Evolutionary conservation across 2,888 invertebrate genomes (phyloP), one percentile per base, ranked within the genome.

Genomic region (Lycocerus yunnanus): DNA sequence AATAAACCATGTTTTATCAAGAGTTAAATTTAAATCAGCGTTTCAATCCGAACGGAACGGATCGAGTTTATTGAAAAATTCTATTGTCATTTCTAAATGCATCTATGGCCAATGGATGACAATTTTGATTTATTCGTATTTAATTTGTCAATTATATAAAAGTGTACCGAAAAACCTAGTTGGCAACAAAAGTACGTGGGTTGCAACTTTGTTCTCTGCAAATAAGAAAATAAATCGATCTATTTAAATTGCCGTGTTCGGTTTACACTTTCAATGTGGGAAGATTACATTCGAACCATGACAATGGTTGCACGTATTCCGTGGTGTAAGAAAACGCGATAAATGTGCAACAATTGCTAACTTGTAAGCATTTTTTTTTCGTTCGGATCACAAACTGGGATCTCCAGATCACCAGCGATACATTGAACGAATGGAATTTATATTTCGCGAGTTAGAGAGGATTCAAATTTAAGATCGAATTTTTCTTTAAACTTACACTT

Each of bases 261-360:
- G 79, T 80, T 81, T 80, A 79, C 80, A 81, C 81, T 79, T 79
- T 78, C 76, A 65, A 77, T 81, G 83, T 82, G 81, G 82, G 82
- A 78, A 80, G 80, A 77, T 80, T 81, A 81, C 80, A 80, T 79
- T 81, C 80, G 80, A 80, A 79, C 77, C 73, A 77, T 77, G 78
- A 80, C 81, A 81, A 72, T 68, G 68, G 61, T 20, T 63, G 60
- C 43, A 43, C 43, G 43, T 43, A 43, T 43, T 43, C 43, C 43
- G 43, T 43, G 43, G 43, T n/a, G 43, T n/a, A 43, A 43, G 43
- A 43, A 43, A 43, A 43, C 43, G 43, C 43, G 43, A 43, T 43
- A 43, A 43, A 43, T 43, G 43, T 43, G 43, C 43, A 43, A 43
- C 43, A 43, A 43, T 43, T 43, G 43, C 43, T 2, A 8, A 43